These are phyloP conservation scores for Pluvialis apricaria DNA, from an alignment of 2,113 vertebrate species.

Conservation along the genomic window DNA sequence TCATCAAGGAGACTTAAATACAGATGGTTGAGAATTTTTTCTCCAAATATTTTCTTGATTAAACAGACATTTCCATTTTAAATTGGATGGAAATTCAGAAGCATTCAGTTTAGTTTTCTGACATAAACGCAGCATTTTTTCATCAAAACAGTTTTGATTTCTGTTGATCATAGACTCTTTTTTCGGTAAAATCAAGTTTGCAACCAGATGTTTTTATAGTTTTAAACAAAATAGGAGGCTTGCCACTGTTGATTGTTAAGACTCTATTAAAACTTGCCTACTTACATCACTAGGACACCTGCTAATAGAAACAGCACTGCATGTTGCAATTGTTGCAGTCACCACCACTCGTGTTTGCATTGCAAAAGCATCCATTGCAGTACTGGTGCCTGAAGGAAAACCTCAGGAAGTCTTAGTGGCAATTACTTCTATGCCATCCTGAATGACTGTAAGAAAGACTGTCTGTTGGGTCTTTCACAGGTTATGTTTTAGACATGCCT, in stretches of 20 bases:
- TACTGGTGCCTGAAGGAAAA: background rate
- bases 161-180: background rate
- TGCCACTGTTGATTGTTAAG: background rate
- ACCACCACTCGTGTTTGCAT: background rate
- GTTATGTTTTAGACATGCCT: background rate
- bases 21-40: background rate
- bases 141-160: conserved; percentile 3
- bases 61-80: conserved; percentile 21
- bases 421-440: background rate
- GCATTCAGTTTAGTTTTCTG: background rate
- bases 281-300: background rate
- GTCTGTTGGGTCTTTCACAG: background rate
- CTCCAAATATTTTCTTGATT: conserved; percentile 13
- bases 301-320: background rate
- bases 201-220: background rate
- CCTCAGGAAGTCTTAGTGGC: background rate
- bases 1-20: background rate
- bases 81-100: conserved; percentile 15
- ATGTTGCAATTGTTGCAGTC: background rate
- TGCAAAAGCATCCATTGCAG: background rate
- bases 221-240: background rate
- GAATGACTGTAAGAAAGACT: background rate
- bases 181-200: background rate
- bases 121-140: background rate
- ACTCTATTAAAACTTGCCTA: background rate